A percentile compares a stretch with the other conserved stretches of the same genome.
These are phyloP conservation scores for Lycia hirtaria DNA, from an alignment of 2,888 invertebrate species.

Conservation along the genomic window DNA sequence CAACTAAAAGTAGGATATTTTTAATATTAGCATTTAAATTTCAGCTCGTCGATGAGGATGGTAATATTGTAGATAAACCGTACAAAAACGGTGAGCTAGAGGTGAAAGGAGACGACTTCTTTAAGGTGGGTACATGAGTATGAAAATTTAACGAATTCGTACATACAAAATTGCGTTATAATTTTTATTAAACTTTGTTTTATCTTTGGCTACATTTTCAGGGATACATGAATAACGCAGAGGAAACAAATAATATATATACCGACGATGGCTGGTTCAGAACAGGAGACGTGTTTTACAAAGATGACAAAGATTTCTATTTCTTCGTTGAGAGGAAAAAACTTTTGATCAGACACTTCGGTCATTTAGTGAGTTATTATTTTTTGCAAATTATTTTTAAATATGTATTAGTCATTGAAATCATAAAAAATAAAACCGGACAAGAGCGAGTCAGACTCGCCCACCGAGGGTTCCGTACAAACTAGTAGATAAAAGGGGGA, in stretches of 20 bases:
- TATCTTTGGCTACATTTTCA: not conserved
- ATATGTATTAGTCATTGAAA: too few species aligned
- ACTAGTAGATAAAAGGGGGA: too few species aligned
- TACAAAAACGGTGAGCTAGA: conserved; percentile 54
- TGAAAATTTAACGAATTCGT: not conserved
- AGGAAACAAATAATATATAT: conserved; percentile 51
- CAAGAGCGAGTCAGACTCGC: too few species aligned
- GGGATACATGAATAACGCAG: conserved; percentile 52
- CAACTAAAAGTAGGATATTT: too few species aligned
- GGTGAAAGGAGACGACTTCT: conserved; percentile 56
- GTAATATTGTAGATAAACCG: conserved; percentile 37
- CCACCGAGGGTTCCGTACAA: too few species aligned
- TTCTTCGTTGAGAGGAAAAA: conserved; percentile 56
- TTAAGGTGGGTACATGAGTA: conserved; percentile 55
- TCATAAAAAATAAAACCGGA: too few species aligned
- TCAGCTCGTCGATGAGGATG: conserved; percentile 18
- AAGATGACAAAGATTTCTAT: conserved; percentile 50
- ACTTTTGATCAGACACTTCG: conserved; percentile 54
- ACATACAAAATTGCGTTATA: not conserved
- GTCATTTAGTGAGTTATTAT: conserved; percentile 46
- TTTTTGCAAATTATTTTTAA: too few species aligned
- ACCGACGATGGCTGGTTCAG: conserved; percentile 58
- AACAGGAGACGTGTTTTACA: conserved; percentile 59
- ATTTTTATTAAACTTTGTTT: not conserved
- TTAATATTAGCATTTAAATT: too few species aligned